Conservation (phyloP, 2,888 invertebrate genomes). For the Euproctis similis region DNA sequence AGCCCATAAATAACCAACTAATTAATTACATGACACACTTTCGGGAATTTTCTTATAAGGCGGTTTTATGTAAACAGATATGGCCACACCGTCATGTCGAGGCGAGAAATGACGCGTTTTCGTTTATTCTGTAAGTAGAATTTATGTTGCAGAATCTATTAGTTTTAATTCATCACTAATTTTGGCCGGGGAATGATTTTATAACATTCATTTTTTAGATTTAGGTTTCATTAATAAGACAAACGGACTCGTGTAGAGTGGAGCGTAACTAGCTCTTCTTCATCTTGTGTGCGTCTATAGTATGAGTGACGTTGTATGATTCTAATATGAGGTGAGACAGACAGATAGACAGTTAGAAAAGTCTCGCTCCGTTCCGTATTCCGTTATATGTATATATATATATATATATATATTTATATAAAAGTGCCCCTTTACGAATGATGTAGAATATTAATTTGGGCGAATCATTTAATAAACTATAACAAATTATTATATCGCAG, state of each 20-base stretch:
- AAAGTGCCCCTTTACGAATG: not conserved
- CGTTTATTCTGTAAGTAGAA: not conserved
- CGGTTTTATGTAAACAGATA: not conserved
- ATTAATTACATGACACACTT: no score
- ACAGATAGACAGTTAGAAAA: no score
- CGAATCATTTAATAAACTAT: constrained; percentile 6
- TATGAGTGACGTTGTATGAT: no score
- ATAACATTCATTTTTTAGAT: not conserved
- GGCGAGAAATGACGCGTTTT: not conserved
- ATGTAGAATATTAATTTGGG: constrained; percentile 3
- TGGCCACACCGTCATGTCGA: not conserved
- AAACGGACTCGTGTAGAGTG: not conserved
- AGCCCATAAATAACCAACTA: no score
- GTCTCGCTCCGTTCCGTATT: constrained; percentile 1
- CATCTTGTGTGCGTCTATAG: no score
- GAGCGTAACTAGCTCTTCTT: no score
- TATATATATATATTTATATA: no score
- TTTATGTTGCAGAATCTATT: not conserved
- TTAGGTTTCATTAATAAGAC: not conserved
- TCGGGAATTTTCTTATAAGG: not conserved
- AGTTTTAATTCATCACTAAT: not conserved
- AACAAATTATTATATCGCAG: constrained; percentile 9
- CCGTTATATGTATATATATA: no score
- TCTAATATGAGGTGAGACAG: no score
- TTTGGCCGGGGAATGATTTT: no score